Base-by-base conservation (phyloP, 2,113 vertebrate genomes). In the Microcebus griseorufus region DNA sequence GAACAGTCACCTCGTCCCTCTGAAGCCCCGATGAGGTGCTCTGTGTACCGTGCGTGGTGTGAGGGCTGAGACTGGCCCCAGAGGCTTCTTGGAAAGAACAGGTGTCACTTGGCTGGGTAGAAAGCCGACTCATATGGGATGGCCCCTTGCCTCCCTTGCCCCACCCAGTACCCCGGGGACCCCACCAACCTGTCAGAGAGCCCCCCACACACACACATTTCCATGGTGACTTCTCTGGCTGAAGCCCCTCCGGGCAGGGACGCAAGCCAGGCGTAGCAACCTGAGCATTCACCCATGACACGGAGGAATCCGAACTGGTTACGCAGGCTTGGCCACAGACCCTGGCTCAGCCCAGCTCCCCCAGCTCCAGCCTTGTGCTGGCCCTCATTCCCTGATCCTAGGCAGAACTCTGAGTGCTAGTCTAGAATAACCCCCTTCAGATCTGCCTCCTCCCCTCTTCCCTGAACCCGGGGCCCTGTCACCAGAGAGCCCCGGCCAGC, bases 31-130 rank as follows among this genome's bases (percentile, higher is more conserved):
- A 6, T 6, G 6, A 34, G 76, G 86, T 88, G 86, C 82, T 88
- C 2, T 18, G 34, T 76, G 51, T 29, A 67, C 65, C 1, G 2
- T 4, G 53, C 32, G 12, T 12, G 25, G 3, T 8, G 2, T 0
- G 2, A 81, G 22, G 27, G 37, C 17, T 18, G 6, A 76, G 14
- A 42, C 5, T 0, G 70, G 79, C 37, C n/a, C 75, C n/a, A 78
- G 34, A 48, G 72, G 12, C 69, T 78, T 67, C 88, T 51, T 13
- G 45, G 80, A 55, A 90, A 32, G 42, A 92, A 8, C 0, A 1
- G 34, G n/a, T 51, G 84, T 72, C 37, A 27, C 3, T 32, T 2
- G 14, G 6, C 64, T n/a, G 18, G 5, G 62, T 9, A 22, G 45
- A 58, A 69, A 45, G 9, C 32, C 20, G 11, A 6, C n/a, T 51